phyloP scores from a whole-genome alignment of 2,113 vertebrate species.

The Rissa tridactyla region DNA sequence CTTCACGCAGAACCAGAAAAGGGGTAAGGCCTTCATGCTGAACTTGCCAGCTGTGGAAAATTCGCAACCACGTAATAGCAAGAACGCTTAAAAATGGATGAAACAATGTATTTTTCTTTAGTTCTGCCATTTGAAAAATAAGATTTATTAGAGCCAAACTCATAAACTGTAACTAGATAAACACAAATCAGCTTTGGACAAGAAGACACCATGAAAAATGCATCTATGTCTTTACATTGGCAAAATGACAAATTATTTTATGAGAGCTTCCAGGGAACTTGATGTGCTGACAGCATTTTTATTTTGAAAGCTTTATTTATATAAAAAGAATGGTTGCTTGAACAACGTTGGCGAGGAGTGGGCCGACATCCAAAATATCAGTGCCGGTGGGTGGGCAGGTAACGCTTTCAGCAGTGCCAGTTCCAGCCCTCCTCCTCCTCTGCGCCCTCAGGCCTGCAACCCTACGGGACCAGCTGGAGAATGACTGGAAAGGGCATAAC shows the following conservation, averaged over 20 bases:
- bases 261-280: rapidly evolving
- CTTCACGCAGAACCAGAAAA: background rate
- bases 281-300: background rate
- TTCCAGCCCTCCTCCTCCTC: background rate
- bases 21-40: background rate
- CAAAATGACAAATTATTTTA: background rate
- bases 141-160: background rate
- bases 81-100: background rate
- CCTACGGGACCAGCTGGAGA: rapidly evolving
- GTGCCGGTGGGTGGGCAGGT: rapidly evolving
- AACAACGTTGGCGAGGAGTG: rapidly evolving
- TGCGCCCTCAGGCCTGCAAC: background rate
- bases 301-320: background rate
- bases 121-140: background rate
- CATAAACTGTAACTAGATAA: background rate
- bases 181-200: background rate
- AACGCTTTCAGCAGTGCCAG: rapidly evolving
- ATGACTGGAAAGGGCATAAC: rapidly evolving
- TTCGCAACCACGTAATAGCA: rapidly evolving
- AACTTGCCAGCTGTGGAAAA: background rate
- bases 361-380: rapidly evolving
- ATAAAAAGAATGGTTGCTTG: background rate
- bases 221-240: rapidly evolving
- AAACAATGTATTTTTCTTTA: background rate
- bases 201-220: background rate